Base-by-base conservation (phyloP, 2,113 vertebrate species). In the Sapajus apella region DNA sequence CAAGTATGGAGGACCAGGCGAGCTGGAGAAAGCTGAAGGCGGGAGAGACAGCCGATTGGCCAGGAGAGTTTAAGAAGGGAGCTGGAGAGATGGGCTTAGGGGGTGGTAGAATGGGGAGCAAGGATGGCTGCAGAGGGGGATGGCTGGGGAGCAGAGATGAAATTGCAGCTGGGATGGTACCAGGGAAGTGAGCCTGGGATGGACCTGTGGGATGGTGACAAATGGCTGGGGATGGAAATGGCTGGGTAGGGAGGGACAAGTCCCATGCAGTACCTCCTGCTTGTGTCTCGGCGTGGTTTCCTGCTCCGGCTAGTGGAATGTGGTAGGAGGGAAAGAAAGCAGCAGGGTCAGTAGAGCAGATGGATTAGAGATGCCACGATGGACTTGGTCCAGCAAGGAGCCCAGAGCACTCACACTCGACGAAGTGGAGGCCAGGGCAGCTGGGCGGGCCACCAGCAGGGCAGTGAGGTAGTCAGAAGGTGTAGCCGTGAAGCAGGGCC, bases 271-370 rank as follows among this genome's bases (percentile, higher is more conserved):
- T 99, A 99, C 99, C 99, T 99, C 99, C 99, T 99, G 99, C 98
- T 99, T 99, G 99, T 99, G 99, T 98, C 99, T 99, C 98, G 99
- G 99, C 95, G 99, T 99, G 98, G 99, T 99, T 98, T 99, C 99
- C 97, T 99, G 99, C 98, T 99, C 99, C 99, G 98, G 99, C 99
- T 99, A 99, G 99, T 98, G 98, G 98, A 98, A 98, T 98, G 96
- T 98, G 97, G 97, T 98, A 98, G 98, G 98, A 97, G 95, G 97
- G 86, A 98, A 98, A 99, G 99, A 98, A 99, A 98, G 98, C 98
- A 97, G 98, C 97, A 98, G 96, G 91, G 97, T 99, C 98, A 99
- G 98, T 99, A 21, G 21, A 98, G 93, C 96, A 96, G 97, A 97
- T 37, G 90, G 94, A 61, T 96, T 91, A 94, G 92, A 98, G 94